Evolutionary conservation across 2,797 vertebrate genomes (phyloP), one percentile per base, ranked within the genome.

Genomic region (Rhinophrynus dorsalis): DNA sequence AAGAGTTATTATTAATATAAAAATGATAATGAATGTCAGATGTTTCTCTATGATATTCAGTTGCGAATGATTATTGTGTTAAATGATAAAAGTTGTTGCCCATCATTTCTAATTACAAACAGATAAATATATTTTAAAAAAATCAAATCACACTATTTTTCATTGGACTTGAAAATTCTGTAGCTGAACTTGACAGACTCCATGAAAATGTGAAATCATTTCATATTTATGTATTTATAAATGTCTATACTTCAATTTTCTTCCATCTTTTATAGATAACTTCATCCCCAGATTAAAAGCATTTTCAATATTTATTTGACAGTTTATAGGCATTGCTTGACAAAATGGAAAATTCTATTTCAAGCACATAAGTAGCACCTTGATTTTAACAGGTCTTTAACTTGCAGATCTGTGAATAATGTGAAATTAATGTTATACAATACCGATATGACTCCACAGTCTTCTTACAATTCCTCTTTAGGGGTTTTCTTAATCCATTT

Each of bases 221-320:
- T 65, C 35, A 72, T 65, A 72, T 72, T 72, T 65, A 72, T 72
- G 45, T 65, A 72, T 72, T 65, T 72, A 72, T 72, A 72, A 65
- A 70, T 56, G 32, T 63, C 61, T 58, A 32, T 59, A 57, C 61
- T 65, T 65, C 54, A 23, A 50, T 64, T 70, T 71, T 58, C 24
- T 27, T 32, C 33, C 54, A 72, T 72, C 52, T 65, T 65, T 72
- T 65, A 65, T 65, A 72, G 62, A 66, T 66, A 60, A 73, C 69
- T 73, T 51, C 62, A 66, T 66, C 35, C 55, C 30, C 35, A 66
- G 62, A 73, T 73, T 72, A 72, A 72, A 73, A 54, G 69, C 54
- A 73, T 73, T 73, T 73, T 73, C 55, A 73, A 66, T 73, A 73
- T 73, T 66, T 73, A 66, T 72, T 65, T 72, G 61, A 72, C 69